Percentiles rank a stretch among this genome's conserved stretches.
These are phyloP conservation scores for Brassicogethes aeneus DNA, from an alignment of 2,888 invertebrate species.

Conservation along the genomic window DNA sequence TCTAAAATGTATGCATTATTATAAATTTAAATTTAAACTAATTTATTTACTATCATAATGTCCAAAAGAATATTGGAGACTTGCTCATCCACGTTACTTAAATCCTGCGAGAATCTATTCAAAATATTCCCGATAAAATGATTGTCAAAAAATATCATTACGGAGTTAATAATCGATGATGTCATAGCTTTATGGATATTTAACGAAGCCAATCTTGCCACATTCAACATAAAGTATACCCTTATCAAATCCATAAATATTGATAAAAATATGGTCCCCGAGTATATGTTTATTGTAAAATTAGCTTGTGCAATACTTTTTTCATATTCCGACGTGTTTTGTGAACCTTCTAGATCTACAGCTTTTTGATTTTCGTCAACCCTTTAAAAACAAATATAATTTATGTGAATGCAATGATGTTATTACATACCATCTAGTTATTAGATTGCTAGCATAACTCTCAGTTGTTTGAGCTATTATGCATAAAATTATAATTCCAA, in stretches of 20 bases:
- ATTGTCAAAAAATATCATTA: conserved; percentile 24
- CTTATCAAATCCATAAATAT: conserved; percentile 21
- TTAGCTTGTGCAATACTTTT: conserved; percentile 7
- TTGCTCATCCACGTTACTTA: conserved; percentile 59
- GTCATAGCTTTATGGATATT: conserved; percentile 56
- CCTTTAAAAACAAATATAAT: conserved; percentile 7
- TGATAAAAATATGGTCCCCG: conserved; percentile 21
- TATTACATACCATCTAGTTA: neutral
- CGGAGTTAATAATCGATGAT: conserved; percentile 44
- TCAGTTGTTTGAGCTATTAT: conserved; percentile 18
- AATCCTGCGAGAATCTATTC: conserved; percentile 57
- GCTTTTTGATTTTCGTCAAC: conserved; percentile 11
- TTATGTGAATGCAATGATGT: neutral
- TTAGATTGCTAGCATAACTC: conserved; percentile 12
- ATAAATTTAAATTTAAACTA: neutral
- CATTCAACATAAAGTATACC: conserved; percentile 19
- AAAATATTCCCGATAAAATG: conserved; percentile 29
- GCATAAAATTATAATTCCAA: conserved; percentile 11
- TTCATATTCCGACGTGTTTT: conserved; percentile 7
- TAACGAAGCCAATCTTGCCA: conserved; percentile 12
- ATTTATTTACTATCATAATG: neutral
- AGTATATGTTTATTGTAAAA: conserved; percentile 22
- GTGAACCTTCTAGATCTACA: conserved; percentile 5
- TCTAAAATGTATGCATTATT: conserved; percentile 7
- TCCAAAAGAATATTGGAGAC: neutral